Base-by-base conservation (phyloP, 2,888 invertebrate genomes). In the Cheilosia variabilis region DNA sequence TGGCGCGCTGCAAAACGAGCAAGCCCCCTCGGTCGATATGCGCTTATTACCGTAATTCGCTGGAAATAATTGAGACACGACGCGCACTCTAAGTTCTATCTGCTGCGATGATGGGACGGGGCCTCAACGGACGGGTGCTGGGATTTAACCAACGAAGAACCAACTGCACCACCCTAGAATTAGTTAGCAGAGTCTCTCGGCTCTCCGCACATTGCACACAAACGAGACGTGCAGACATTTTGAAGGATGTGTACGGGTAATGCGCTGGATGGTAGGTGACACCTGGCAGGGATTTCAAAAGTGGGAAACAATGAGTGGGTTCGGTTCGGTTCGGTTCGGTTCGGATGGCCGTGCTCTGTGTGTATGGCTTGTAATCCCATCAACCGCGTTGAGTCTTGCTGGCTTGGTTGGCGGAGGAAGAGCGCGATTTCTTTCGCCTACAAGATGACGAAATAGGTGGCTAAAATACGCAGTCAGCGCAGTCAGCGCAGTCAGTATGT, bases 21-120 rank as follows among this genome's bases (percentile, higher is more conserved):
- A 13, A 62, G 78, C 24, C 73, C 79, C 53, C n/a, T 43, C 41
- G 86, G 71, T 68, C 81, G 86, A 86, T 86, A 86, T 86, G 86
- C 86, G 86, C 86, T 86, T 86, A 86, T 86, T 86, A 86, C 86
- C 86, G 86, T 86, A 86, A 86, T 86, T 86, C 86, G 86, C 86
- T 86, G 81, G 86, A 86, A 86, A 86, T 86, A 86, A 86, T 86
- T 86, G 86, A 86, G 86, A 86, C 86, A 86, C 86, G 86, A 86
- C 86, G 86, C 86, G 86, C 76, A 80, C 84, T 80, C 73, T 47
- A 69, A 69, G 83, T 83, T 73, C 83, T 60, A 50, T 73, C 79
- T 55, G 34, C 55, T 34, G 27, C 27, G 31, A 24, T 19, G 37
- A 34, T 10, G 55, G 31, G 55, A 34, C 19, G 37, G 5, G 5